Conservation (phyloP, 1,140 invertebrate genomes). For the Listronotus oregonensis region DNA sequence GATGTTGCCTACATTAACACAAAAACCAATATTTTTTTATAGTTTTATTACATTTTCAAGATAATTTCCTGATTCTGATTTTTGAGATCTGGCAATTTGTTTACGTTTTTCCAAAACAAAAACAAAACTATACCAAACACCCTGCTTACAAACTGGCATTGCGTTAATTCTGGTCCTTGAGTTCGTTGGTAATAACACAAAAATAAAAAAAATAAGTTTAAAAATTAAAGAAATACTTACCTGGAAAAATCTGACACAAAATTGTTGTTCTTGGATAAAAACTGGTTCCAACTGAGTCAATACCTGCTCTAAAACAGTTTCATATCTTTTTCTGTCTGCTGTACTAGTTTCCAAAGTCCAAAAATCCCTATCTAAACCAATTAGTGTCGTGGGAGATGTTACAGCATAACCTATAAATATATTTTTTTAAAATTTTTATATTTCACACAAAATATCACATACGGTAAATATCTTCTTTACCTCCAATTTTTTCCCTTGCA, state of each 20-base stretch:
- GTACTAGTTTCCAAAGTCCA: conserved; percentile 64
- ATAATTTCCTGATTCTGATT: too few species aligned
- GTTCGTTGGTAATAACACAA: too few species aligned
- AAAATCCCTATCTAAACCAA: conserved; percentile 65
- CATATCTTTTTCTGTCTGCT: conserved; percentile 65
- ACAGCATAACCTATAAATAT: conserved; percentile 35
- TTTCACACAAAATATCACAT: too few species aligned
- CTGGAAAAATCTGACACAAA: conserved; percentile 93
- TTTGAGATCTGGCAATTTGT: too few species aligned
- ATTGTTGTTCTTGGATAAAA: conserved; percentile 93
- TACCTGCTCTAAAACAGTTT: conserved; percentile 78
- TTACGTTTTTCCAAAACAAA: too few species aligned
- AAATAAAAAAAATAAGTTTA: too few species aligned
- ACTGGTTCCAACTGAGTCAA: conserved; percentile 88
- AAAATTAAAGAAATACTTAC: conserved; percentile 29
- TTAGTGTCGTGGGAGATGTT: conserved; percentile 56
- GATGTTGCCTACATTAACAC: too few species aligned
- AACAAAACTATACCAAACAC: too few species aligned
- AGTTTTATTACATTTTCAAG: too few species aligned
- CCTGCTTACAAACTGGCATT: too few species aligned
- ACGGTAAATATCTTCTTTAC: conserved; percentile 22
- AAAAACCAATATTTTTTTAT: too few species aligned
- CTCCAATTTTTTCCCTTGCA: conserved; percentile 48
- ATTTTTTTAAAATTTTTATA: conserved; percentile 12
- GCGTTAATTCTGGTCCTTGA: too few species aligned